Conservation (phyloP, 2,888 invertebrate species). For the Cyclophora albipunctata region DNA sequence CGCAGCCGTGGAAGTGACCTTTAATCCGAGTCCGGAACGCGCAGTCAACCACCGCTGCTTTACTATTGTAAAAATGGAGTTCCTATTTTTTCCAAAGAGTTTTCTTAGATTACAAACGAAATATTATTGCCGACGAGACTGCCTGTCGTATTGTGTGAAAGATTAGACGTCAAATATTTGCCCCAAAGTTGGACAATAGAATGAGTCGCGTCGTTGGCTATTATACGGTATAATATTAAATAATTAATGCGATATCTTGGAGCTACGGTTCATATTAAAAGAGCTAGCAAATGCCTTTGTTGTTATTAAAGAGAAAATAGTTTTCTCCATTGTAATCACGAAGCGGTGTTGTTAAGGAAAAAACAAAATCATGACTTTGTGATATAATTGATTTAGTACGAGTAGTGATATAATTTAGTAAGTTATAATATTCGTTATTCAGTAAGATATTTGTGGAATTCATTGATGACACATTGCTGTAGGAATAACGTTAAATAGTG, state of each 20-base stretch:
- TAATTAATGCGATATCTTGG: conserved; percentile 31
- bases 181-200: conserved; percentile 11
- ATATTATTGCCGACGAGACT: too few species aligned
- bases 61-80: too few species aligned
- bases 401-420: too few species aligned
- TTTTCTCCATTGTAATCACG: conserved; percentile 1
- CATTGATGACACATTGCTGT: too few species aligned
- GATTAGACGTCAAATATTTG: conserved; percentile 10
- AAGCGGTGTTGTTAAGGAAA: not conserved
- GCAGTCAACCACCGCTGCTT: conserved; percentile 1
- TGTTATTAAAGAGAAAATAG: conserved; percentile 11
- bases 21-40: conserved; percentile 4
- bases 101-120: too few species aligned
- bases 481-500: conserved; percentile 3
- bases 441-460: conserved; percentile 1
- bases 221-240: conserved; percentile 17
- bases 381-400: too few species aligned
- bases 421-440: too few species aligned
- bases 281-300: conserved; percentile 11
- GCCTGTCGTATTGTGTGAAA: not conserved
- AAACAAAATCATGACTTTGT: not conserved
- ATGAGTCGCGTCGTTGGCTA: conserved; percentile 7
- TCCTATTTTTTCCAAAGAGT: too few species aligned
- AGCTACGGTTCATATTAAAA: conserved; percentile 21
- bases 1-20: conserved; percentile 15